A percentile compares a stretch with the other conserved stretches of the same genome.
Conservation (phyloP, 1,140 invertebrate species). For the Drosophila sp. region DNA sequence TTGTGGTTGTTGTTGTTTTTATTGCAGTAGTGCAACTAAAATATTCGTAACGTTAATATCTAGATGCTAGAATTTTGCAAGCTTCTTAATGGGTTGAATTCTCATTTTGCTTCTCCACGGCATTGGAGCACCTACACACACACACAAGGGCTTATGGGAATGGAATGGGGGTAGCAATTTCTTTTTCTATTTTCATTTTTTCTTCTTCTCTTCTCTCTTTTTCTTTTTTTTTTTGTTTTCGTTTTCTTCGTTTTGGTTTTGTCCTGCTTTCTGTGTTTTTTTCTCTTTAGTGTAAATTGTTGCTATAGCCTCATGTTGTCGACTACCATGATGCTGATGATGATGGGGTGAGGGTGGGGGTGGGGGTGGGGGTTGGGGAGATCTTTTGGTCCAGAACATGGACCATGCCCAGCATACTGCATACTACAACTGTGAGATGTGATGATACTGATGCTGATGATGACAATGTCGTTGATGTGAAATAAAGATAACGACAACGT, state of each 20-base stretch:
- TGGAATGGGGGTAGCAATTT: neutral
- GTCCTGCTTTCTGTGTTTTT: slow-evolving; percentile 55
- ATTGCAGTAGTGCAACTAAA: slow-evolving; percentile 43
- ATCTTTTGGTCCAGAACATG: slow-evolving; percentile 7
- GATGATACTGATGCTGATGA: slow-evolving; percentile 60
- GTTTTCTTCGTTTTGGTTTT: slow-evolving; percentile 41
- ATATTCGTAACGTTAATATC: slow-evolving; percentile 67
- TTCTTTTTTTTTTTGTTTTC: slow-evolving; percentile 23
- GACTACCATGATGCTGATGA: slow-evolving; percentile 19
- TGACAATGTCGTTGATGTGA: slow-evolving; percentile 80
- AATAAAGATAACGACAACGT: slow-evolving; percentile 81
- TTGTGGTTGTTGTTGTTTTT: slow-evolving; percentile 28
- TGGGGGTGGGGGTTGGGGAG: neutral
- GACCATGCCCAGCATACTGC: slow-evolving; percentile 6
- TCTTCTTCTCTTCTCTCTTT: slow-evolving; percentile 3
- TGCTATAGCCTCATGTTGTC: slow-evolving; percentile 58
- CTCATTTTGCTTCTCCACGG: neutral
- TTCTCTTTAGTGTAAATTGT: slow-evolving; percentile 68
- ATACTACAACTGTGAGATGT: slow-evolving; percentile 11
- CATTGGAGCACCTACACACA: neutral
- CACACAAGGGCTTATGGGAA: neutral
- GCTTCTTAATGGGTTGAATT: slow-evolving; percentile 35
- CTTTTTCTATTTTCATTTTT: slow-evolving; percentile 25
- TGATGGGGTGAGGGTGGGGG: slow-evolving; percentile 6
- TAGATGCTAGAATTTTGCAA: slow-evolving; percentile 46